Evolutionary conservation across 2,113 vertebrate genomes (phyloP).

Genomic region (Pituophis catenifer): DNA sequence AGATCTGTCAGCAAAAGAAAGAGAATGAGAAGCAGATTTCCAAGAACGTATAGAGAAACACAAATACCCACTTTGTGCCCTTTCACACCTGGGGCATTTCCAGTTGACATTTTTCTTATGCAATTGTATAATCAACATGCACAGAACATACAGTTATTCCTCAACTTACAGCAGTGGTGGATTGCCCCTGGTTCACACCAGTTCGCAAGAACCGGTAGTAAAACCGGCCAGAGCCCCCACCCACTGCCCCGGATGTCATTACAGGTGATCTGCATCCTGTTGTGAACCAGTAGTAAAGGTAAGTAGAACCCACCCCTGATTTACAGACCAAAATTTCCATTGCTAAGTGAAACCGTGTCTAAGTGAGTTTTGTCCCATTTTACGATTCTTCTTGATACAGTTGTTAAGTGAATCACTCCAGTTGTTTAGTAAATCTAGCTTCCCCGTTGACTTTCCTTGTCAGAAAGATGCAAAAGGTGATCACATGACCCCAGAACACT

Average conservation of each 20-base stretch:
- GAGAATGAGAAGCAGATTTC: conserved; percentile 33
- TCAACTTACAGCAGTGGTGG: neutral
- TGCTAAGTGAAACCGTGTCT: neutral
- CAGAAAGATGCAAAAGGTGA: neutral
- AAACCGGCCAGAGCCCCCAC: too few species aligned
- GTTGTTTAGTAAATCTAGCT: neutral
- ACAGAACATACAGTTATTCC: neutral
- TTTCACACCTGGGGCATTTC: conserved; percentile 24
- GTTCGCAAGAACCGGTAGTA: too few species aligned
- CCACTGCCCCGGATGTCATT: too few species aligned
- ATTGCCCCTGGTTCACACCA: too few species aligned
- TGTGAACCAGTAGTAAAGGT: too few species aligned
- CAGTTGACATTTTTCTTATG: neutral
- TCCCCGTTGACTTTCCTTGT: neutral
- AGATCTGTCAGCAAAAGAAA: conserved; percentile 27
- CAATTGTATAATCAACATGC: neutral
- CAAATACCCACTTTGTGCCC: neutral
- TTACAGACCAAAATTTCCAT: neutral
- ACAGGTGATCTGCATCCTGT: too few species aligned
- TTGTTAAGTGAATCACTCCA: neutral
- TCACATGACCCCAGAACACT: neutral
- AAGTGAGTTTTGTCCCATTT: neutral
- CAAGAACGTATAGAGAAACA: conserved; percentile 37
- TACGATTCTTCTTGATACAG: neutral
- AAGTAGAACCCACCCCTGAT: too few species aligned